Percentiles rank a stretch among this genome's conserved stretches.
Evolutionary conservation across 2,888 invertebrate species (phyloP).

Genomic region (Linyphia triangularis): DNA sequence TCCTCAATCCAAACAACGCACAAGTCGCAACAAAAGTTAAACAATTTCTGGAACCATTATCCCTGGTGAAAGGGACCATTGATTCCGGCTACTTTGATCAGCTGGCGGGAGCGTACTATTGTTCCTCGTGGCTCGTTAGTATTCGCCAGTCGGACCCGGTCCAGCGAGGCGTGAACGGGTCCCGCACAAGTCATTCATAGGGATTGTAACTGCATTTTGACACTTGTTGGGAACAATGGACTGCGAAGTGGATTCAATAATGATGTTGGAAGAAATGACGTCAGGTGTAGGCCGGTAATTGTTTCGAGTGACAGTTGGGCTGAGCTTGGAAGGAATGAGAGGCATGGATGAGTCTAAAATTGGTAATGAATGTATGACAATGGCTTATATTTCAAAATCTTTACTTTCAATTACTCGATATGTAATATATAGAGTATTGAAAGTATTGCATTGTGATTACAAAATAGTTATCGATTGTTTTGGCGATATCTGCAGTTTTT

Average conservation of each 20-base stretch:
- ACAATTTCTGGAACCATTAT: too few relatives aligned
- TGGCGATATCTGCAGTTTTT: too few relatives aligned
- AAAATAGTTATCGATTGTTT: too few relatives aligned
- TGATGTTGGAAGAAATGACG: background rate
- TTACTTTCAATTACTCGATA: too few relatives aligned
- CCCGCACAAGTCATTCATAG: background rate
- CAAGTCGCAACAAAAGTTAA: constrained; percentile 30
- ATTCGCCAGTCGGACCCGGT: constrained; percentile 5
- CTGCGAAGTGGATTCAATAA: constrained; percentile 13
- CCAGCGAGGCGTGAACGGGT: too few relatives aligned
- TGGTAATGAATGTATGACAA: too few relatives aligned
- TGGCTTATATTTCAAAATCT: too few relatives aligned
- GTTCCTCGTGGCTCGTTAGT: constrained; percentile 51
- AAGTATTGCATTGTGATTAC: too few relatives aligned
- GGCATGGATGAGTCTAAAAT: background rate
- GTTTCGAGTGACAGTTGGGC: background rate
- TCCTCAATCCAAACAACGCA: background rate
- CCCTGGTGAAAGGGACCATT: background rate
- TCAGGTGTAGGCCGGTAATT: background rate
- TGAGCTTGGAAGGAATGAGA: background rate
- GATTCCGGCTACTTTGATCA: constrained; percentile 2
- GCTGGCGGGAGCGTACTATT: constrained; percentile 6
- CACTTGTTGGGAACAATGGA: constrained; percentile 26
- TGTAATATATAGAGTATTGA: too few relatives aligned
- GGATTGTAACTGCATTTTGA: background rate